Evolutionary conservation across 2,113 vertebrate genomes (phyloP).

Genomic region (Empidonax traillii): DNA sequence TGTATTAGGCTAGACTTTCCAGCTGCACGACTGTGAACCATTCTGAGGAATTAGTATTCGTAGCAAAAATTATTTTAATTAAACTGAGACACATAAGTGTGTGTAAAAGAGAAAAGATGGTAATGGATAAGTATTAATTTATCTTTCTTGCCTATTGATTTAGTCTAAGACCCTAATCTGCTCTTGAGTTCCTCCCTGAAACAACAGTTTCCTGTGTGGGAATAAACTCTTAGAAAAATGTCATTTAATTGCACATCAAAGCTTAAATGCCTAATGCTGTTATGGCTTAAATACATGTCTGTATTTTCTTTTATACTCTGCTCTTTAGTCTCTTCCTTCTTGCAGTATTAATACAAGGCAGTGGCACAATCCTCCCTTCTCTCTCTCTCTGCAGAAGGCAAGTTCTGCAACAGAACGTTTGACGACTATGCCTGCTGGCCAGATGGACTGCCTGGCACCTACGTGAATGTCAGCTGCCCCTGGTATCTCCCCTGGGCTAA

Average conservation of each 20-base stretch:
- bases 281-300: background rate
- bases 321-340: background rate
- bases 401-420: conserved; percentile 92
- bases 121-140: background rate
- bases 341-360: background rate
- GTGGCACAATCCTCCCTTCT: background rate
- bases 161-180: background rate
- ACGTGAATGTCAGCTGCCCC: conserved; percentile 90
- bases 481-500: conserved; percentile 90
- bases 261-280: background rate
- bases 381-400: conserved; percentile 71
- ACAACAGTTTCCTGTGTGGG: background rate
- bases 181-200: background rate
- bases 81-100: background rate
- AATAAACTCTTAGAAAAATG: background rate
- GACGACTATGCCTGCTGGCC: conserved; percentile 93
- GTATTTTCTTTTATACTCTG: background rate
- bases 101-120: background rate
- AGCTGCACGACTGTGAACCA: background rate
- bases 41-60: background rate
- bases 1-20: background rate
- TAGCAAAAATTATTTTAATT: background rate
- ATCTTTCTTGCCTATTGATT: background rate
- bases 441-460: conserved; percentile 83
- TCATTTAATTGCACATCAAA: background rate